A percentile compares a stretch with the other conserved stretches of the same genome.
Evolutionary conservation across 2,888 invertebrate species (phyloP).

Genomic region (Idaea biselata): DNA sequence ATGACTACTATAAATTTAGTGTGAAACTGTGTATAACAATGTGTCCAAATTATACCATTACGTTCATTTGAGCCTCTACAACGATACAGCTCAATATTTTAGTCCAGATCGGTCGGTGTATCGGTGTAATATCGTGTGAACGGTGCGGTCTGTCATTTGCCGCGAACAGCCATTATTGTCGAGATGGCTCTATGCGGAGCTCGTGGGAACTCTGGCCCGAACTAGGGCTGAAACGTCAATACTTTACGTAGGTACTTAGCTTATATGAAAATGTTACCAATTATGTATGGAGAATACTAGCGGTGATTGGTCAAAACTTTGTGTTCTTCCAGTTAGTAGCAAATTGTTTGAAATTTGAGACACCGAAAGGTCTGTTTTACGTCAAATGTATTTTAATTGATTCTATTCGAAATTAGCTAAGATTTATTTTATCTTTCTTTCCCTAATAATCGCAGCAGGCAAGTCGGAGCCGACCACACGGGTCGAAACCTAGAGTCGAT

Average conservation of each 20-base stretch:
- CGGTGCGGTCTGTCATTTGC: slow-evolving; percentile 54
- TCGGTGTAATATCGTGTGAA: slow-evolving; percentile 42
- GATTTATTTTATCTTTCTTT: no score
- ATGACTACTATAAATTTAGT: no score
- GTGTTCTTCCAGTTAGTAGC: no score
- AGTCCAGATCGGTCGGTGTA: slow-evolving; percentile 37
- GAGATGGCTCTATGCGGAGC: slow-evolving; percentile 36
- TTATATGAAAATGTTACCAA: not conserved
- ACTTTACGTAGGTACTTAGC: not conserved
- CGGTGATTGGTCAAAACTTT: not conserved
- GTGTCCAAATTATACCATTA: not conserved
- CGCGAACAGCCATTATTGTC: slow-evolving; percentile 47
- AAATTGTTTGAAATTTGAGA: no score
- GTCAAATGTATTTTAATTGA: no score
- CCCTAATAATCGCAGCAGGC: no score
- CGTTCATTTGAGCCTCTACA: not conserved
- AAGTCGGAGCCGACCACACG: no score
- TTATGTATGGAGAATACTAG: not conserved
- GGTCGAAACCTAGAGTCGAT: no score
- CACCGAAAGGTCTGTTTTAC: no score
- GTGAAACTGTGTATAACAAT: no score
- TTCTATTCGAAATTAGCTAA: no score
- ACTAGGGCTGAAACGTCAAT: slow-evolving; percentile 20
- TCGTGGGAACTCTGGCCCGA: slow-evolving; percentile 46
- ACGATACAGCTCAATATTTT: slow-evolving; percentile 19